Conservation (phyloP, 2,113 vertebrate genomes). For the Gymnarchus niloticus region DNA sequence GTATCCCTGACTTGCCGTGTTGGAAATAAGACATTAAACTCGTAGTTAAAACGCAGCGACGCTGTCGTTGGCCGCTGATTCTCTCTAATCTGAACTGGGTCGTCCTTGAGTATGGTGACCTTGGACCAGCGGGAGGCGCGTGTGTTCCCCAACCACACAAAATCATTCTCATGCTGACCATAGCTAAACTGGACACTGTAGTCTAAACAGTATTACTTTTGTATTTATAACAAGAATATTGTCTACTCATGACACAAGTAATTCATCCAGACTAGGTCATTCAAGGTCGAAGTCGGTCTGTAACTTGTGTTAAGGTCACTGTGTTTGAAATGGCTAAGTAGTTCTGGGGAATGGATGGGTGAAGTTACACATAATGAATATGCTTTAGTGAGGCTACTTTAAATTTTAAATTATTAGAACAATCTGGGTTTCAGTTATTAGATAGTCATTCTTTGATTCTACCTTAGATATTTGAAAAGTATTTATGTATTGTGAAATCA, state of each 20-base stretch:
- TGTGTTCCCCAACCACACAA: background rate
- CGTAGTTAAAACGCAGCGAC: no score
- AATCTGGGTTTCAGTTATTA: no score
- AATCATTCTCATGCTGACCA: background rate
- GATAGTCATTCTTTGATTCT: no score
- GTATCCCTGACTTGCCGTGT: no score
- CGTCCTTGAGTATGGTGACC: background rate
- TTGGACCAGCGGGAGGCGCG: background rate
- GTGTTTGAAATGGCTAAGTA: background rate
- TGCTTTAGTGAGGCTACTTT: no score
- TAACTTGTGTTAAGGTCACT: background rate
- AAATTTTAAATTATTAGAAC: no score
- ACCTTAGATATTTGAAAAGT: no score
- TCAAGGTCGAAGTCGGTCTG: background rate
- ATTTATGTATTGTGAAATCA: background rate
- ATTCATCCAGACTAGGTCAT: background rate
- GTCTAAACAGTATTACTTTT: background rate
- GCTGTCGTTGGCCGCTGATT: background rate
- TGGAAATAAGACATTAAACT: no score
- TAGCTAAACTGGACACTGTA: background rate
- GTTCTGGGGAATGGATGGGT: background rate
- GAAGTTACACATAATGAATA: background rate
- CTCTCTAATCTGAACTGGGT: background rate
- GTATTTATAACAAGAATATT: background rate
- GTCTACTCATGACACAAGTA: background rate